phyloP scores from a whole-genome alignment of 2,113 vertebrate species.

The Muntiacus reevesi region DNA sequence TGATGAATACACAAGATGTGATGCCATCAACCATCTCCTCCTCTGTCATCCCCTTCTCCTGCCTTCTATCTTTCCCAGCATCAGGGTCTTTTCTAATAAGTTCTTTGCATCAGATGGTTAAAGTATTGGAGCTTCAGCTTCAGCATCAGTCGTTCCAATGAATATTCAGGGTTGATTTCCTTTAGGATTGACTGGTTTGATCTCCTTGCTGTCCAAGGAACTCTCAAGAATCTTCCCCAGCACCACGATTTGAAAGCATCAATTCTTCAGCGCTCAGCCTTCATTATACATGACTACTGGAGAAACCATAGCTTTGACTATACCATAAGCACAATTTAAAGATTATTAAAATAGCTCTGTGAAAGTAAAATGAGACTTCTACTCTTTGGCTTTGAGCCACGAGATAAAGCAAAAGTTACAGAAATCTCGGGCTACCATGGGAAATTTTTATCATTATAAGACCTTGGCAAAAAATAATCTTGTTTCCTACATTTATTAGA shows the following conservation, averaged over 20 bases:
- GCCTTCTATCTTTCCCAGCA: background rate
- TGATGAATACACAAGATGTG: background rate
- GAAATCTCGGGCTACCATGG: background rate
- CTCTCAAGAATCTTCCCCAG: background rate
- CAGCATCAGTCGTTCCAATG: background rate
- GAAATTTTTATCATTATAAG: background rate
- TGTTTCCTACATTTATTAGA: background rate
- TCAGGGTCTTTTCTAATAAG: background rate
- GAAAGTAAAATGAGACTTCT: background rate
- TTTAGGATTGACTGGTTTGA: background rate
- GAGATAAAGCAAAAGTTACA: background rate
- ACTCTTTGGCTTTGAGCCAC: background rate
- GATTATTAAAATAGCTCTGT: background rate
- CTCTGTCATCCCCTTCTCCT: background rate
- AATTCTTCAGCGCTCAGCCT: background rate
- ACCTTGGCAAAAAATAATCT: background rate
- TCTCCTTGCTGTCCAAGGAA: background rate
- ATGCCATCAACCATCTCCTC: background rate
- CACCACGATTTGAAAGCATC: background rate
- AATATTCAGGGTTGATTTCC: background rate
- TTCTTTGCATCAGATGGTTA: background rate
- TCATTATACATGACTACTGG: background rate
- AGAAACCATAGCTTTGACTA: background rate
- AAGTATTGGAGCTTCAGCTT: background rate
- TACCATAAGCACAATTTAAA: background rate